Evolutionary conservation across 2,113 vertebrate species (phyloP), one percentile per base, ranked within the genome.

Genomic region (Apus apus): DNA sequence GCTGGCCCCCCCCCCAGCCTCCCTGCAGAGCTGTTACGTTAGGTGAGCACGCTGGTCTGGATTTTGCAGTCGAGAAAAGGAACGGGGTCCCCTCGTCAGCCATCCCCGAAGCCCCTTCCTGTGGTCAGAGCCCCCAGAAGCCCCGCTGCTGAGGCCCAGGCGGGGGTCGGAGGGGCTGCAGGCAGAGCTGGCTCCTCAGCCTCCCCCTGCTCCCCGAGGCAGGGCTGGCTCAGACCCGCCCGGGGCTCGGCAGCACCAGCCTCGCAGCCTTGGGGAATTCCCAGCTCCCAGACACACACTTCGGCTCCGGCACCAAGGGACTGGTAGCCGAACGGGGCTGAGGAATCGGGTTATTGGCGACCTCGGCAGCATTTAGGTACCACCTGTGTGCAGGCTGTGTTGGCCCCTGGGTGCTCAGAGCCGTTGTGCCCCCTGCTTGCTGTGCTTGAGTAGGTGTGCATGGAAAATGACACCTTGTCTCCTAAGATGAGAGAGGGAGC

Each of bases 101-200:
- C 10, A 2, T n/a, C n/a, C n/a, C n/a, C n/a, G n/a, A 18, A 38
- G 61, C 15, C 17, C 36, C n/a, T 45, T 36, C 16, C 0, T 29
- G 48, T 32, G 27, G 50, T 18, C 19, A 27, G 5, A 67, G 8
- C 30, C 48, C 51, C 4, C 7, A 2, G 10, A 65, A 9, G 27
- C 1, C 4, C 25, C 6, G 0, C 10, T 13, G 0, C 9, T 3
- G 56, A 30, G 48, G 5, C 25, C 2, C 15, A 2, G 1, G 58
- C 7, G 32, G 54, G 3, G 12, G 6, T 14, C 12, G 4, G 38
- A 38, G 38, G 38, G 4, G 9, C 82, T 27, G 60, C 38, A 8
- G 72, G 73, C 68, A 19, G 38, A 5, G 30, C 1, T 29, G 72
- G 43, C n/a, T 14, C 34, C 12, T 8, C 10, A 8, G 21, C 45